Base-by-base conservation (phyloP, 2,888 invertebrate genomes). In the Pristionchus mayeri region DNA sequence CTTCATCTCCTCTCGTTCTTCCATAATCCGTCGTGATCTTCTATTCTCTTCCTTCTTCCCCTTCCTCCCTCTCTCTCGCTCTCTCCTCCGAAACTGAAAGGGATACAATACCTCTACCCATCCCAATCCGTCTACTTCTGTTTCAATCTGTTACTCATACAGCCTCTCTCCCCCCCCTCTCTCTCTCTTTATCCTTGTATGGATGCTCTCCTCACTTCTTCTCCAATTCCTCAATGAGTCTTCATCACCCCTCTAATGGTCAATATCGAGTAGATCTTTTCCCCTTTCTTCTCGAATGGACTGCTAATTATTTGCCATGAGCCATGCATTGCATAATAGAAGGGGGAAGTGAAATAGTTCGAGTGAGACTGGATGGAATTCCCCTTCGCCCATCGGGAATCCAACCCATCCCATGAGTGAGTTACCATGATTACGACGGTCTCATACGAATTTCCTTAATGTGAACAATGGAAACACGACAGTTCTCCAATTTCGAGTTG, bases 31-130 rank as follows among this genome's bases (percentile, higher is more conserved):
- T 37, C 57, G 34, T 40, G 80, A 80, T 57, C 54, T 52, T 84
- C 57, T 63, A 48, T 78, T 82, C 86, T 85, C 84, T 85, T 84
- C 84, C 84, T 44, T 44, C 75, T 80, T 71, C 54, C 37, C 6
- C 79, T n/a, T 9, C 37, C 27, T 18, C 24, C 27, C 50, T 44
- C 54, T 24, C 57, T 48, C 76, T 18, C 2, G 13, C 48, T 50
- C 18, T 30, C 34, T 27, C 21, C 34, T 27, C 48, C 78, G 16
- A 48, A 21, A 44, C 30, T 24, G 18, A 30, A 52, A 50, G 48
- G 50, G 50, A 48, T 78, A 52, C 48, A 52, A 52, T 48, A 48
- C 76, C 30, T 60, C 60, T 76, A 40, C 50, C 52, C 78, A 44
- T 78, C 78, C 52, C 50, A 78, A 52, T 78, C 78, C 78, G 27